These are phyloP conservation scores for Parotocinclus haroldoi DNA, from an alignment of 2,797 vertebrate species.

Conservation along the genomic window DNA sequence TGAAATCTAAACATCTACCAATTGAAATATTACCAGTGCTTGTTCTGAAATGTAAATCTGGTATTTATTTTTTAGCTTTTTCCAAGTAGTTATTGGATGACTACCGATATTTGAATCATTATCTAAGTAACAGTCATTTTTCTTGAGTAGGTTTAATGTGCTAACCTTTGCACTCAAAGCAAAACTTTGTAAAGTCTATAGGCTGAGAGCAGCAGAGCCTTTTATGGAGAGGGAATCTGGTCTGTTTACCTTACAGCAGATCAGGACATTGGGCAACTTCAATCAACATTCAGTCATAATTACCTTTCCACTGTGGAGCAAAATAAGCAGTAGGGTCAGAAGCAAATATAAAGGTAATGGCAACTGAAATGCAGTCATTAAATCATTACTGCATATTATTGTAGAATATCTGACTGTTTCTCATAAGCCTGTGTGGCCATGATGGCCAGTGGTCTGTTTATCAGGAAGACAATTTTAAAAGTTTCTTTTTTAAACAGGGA, in stretches of 20 bases:
- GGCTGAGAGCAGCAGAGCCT: constrained; percentile 41
- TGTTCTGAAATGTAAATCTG: too few species aligned
- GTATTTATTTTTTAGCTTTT: not conserved
- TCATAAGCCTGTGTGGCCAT: constrained; percentile 33
- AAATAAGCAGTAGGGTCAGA: constrained; percentile 13
- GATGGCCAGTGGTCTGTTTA: constrained; percentile 35
- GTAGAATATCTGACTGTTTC: constrained; percentile 31
- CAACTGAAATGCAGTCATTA: constrained; percentile 14
- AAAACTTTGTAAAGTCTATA: constrained; percentile 40
- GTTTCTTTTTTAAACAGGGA: constrained; percentile 27
- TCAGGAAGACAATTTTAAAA: constrained; percentile 40
- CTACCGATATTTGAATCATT: not conserved
- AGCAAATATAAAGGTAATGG: constrained; percentile 26
- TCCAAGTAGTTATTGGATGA: not conserved
- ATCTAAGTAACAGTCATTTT: not conserved
- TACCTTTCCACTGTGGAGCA: not conserved
- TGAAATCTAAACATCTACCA: too few species aligned
- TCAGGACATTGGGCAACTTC: constrained; percentile 36
- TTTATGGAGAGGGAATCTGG: constrained; percentile 46
- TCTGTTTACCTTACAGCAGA: constrained; percentile 50
- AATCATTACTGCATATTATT: constrained; percentile 32
- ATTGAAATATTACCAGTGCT: too few species aligned
- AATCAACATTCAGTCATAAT: constrained; percentile 15
- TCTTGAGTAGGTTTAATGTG: not conserved
- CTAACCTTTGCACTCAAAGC: constrained; percentile 20